Conservation (phyloP, 2,113 vertebrate genomes). For the Paraplagusia blochii region DNA sequence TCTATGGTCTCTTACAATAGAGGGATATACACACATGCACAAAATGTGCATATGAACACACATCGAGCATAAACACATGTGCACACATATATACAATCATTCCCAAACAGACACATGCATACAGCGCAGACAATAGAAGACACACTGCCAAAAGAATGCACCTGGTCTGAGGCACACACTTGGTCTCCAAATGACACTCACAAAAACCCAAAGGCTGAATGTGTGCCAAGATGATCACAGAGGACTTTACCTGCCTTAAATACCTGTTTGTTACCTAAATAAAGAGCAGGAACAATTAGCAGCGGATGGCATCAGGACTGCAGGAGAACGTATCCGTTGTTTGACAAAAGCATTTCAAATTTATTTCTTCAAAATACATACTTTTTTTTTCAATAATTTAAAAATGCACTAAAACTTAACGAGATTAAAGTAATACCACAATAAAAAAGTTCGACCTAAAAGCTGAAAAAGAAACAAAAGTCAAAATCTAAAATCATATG, state of each 20-base stretch:
- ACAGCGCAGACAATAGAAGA: conserved; percentile 25
- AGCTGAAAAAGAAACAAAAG: too few species aligned
- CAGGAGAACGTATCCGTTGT: too few species aligned
- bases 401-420: too few species aligned
- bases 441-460: too few species aligned
- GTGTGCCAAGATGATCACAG: conserved; percentile 22
- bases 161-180: conserved; percentile 22
- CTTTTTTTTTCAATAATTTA: too few species aligned
- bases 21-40: conserved; percentile 2
- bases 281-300: too few species aligned
- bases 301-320: too few species aligned
- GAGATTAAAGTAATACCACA: too few species aligned
- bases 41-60: neutral
- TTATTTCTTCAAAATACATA: too few species aligned
- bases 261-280: conserved; percentile 7
- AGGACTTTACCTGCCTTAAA: conserved; percentile 26
- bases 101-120: conserved; percentile 3
- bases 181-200: conserved; percentile 7
- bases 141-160: conserved; percentile 22
- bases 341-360: too few species aligned
- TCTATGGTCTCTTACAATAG: conserved; percentile 30
- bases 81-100: neutral
- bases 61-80: neutral
- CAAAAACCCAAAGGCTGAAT: neutral
- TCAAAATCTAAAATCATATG: too few species aligned